Percentiles rank a stretch among this genome's conserved stretches.
phyloP scores from a whole-genome alignment of 2,888 invertebrate species.

The Mesoligia furuncula region DNA sequence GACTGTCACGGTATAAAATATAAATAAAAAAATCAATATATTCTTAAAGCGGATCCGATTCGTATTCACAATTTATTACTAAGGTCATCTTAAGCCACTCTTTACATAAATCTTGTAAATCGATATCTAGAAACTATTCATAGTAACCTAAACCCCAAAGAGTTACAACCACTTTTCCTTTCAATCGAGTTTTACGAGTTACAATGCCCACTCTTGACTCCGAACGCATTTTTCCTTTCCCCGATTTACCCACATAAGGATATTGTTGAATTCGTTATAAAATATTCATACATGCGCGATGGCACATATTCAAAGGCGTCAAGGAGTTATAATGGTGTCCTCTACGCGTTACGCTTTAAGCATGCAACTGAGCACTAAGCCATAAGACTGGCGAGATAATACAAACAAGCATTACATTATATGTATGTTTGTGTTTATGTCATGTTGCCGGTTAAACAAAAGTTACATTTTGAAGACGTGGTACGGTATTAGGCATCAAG shows the following conservation, averaged over 20 bases:
- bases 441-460: neutral
- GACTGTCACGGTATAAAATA: slow-evolving; percentile 15
- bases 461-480: neutral
- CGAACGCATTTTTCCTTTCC: slow-evolving; percentile 22
- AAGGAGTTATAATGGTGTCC: slow-evolving; percentile 62
- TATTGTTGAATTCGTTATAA: slow-evolving; percentile 34
- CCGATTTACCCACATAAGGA: slow-evolving; percentile 43
- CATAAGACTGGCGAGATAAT: slow-evolving; percentile 38
- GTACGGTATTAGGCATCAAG: neutral
- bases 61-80: slow-evolving; percentile 38
- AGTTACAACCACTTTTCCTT: slow-evolving; percentile 44
- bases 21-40: slow-evolving; percentile 22
- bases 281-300: slow-evolving; percentile 48
- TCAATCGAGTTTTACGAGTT: slow-evolving; percentile 46
- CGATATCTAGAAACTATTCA: slow-evolving; percentile 31
- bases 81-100: slow-evolving; percentile 36
- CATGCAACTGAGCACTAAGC: slow-evolving; percentile 65
- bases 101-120: slow-evolving; percentile 44
- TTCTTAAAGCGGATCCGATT: slow-evolving; percentile 28
- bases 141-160: slow-evolving; percentile 8
- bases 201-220: slow-evolving; percentile 31
- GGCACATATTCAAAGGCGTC: slow-evolving; percentile 49
- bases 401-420: neutral
- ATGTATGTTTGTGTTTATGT: too few species aligned
- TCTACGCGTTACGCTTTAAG: slow-evolving; percentile 65